Conservation (phyloP, 2,797 vertebrate genomes). For the Mergus octosetaceus region DNA sequence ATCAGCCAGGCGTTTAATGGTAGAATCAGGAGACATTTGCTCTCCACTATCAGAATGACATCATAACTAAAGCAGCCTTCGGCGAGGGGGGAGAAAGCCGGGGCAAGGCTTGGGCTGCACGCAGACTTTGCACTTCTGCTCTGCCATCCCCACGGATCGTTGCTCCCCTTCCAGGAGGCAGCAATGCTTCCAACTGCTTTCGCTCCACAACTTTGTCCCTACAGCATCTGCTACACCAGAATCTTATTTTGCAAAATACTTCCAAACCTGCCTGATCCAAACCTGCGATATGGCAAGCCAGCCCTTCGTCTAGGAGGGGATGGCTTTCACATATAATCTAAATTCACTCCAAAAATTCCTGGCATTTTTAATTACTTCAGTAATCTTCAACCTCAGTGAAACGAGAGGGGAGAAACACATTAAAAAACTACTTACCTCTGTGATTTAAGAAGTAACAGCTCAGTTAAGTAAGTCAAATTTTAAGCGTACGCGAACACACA, state of each 20-base stretch:
- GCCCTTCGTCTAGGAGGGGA: background rate
- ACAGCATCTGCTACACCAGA: background rate
- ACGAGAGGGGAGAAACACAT: background rate
- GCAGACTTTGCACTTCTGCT: conserved; percentile 41
- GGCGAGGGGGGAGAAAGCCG: conserved; percentile 71
- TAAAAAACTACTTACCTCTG: background rate
- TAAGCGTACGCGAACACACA: background rate
- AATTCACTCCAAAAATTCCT: conserved; percentile 21
- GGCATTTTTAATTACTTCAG: conserved; percentile 44
- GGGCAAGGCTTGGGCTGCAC: conserved; percentile 40
- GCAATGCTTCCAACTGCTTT: background rate
- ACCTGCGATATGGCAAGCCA: background rate
- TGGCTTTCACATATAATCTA: background rate
- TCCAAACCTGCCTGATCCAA: background rate
- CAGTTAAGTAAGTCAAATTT: conserved; percentile 14
- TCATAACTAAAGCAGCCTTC: conserved; percentile 87
- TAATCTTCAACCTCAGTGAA: conserved; percentile 25
- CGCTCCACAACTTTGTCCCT: background rate
- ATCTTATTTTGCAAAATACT: conserved; percentile 2
- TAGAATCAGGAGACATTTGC: conserved; percentile 90
- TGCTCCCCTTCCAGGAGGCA: background rate
- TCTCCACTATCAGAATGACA: conserved; percentile 88
- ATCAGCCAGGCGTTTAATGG: conserved; percentile 89
- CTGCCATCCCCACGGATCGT: background rate
- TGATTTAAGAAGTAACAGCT: conserved; percentile 10